Base-by-base conservation (phyloP, 1,140 invertebrate genomes). In the Panagrolaimus sp. region DNA sequence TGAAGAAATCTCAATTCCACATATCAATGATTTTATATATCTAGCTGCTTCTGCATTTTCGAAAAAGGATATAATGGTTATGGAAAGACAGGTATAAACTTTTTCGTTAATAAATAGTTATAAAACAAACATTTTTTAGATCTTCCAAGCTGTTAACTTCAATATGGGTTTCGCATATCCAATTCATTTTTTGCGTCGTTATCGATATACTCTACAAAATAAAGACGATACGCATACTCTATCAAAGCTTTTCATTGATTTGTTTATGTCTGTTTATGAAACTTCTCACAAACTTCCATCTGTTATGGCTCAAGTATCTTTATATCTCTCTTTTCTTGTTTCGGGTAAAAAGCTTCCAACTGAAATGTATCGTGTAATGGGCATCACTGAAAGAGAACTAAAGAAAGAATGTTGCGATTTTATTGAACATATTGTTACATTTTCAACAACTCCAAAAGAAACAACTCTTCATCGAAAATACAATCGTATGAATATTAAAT, bases 1-100 rank as follows among this genome's bases (percentile, higher is more conserved):
- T 44, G 85, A 86, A 73, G 85, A 86, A 71, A 84, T 86, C 66
- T 83, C 83, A 26, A 83, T 84, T 17, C 85, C 85, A 71, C 83
- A 85, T 76, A 82, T 86, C 46, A 76, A 76, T 14, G 84, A 85
- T 71, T 85, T 85, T 82, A 83, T 84, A 12, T 70, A 70, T 55
- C n/a, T 70, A 14, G 17, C 44, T 38, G 63, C 24, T 15, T 10
- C 17, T 9, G 14, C 38, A 12, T 70, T 66, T 17, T 52, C 43
- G 3, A 70, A 38, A n/a, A 14, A 45, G 26, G 48, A 67, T 15
- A 10, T 70, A 7, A 24, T 70, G 9, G 24, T 9, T 38, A 47
- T 52, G 26, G 68, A 70, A 52, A 21, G 28, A 14, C 12, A 67
- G 14, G 68, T 70, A 55, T 26, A n/a, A n/a, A n/a, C 17, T 9